Evolutionary conservation across 2,797 vertebrate genomes (phyloP).

Genomic region (Pipistrellus pygmaeus): DNA sequence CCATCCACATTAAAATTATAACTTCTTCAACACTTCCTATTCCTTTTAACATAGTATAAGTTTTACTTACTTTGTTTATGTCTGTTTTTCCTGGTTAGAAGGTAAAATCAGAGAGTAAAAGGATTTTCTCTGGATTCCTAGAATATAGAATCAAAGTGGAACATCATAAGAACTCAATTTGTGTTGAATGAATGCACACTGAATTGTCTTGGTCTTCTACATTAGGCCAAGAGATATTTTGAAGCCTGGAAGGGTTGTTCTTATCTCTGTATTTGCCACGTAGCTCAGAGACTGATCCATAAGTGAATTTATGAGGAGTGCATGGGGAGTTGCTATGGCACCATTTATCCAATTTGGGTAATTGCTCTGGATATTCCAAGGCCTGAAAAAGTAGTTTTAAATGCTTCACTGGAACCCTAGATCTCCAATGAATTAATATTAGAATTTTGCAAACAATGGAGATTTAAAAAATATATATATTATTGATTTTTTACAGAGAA

Average conservation of each 20-base stretch:
- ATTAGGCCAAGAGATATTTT: not conserved
- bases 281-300: not conserved
- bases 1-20: constrained; percentile 27
- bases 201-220: not conserved
- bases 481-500: too few species aligned
- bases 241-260: not conserved
- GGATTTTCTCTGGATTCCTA: not conserved
- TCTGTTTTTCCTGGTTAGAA: constrained; percentile 18
- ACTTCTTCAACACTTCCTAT: not conserved
- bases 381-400: constrained; percentile 25
- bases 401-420: constrained; percentile 15
- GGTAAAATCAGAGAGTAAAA: not conserved
- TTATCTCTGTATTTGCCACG: not conserved
- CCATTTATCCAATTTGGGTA: not conserved
- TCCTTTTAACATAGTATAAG: not conserved
- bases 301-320: not conserved
- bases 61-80: constrained; percentile 5
- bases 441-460: not conserved
- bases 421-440: not conserved
- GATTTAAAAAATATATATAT: not conserved
- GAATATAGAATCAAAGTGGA: not conserved
- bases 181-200: not conserved
- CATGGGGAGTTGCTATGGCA: not conserved
- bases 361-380: constrained; percentile 12
- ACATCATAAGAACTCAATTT: not conserved